Conservation (phyloP, 2,888 invertebrate genomes). For the Diaperis boleti region DNA sequence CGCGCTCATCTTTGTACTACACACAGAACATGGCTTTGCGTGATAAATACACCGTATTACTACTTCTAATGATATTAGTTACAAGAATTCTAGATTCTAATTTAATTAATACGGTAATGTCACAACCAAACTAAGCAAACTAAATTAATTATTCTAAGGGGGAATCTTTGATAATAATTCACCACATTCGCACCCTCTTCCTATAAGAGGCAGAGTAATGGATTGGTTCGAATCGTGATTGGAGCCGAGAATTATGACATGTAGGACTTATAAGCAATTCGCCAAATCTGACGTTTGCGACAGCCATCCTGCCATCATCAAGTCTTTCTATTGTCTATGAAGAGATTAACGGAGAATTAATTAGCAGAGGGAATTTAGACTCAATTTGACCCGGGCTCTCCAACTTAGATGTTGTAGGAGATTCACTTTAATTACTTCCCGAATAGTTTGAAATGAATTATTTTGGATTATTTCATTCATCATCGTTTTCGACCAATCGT, state of each 20-base stretch:
- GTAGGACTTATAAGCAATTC: constrained; percentile 10
- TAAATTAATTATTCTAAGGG: constrained; percentile 32
- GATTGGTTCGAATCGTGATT: constrained; percentile 32
- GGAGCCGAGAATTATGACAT: constrained; percentile 29
- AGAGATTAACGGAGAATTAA: constrained; percentile 15
- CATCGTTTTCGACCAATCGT: too few relatives aligned
- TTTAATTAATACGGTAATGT: constrained; percentile 31
- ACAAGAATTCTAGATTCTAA: constrained; percentile 2
- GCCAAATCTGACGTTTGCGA: constrained; percentile 4
- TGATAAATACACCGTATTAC: not conserved
- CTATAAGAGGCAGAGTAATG: constrained; percentile 25
- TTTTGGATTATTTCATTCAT: too few relatives aligned
- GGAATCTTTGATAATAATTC: constrained; percentile 26
- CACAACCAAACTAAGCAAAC: constrained; percentile 26
- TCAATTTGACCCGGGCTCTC: too few relatives aligned
- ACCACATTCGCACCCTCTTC: constrained; percentile 12
- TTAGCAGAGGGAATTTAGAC: constrained; percentile 8
- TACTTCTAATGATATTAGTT: not conserved
- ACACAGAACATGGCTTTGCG: not conserved
- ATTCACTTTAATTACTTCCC: not conserved
- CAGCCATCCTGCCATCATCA: constrained; percentile 19
- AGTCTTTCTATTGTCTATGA: constrained; percentile 12
- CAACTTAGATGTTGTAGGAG: not conserved
- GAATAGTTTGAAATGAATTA: too few relatives aligned
- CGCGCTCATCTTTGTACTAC: too few relatives aligned